phyloP scores from a whole-genome alignment of 2,113 vertebrate species.

The Protobothrops mucrosquamatus region DNA sequence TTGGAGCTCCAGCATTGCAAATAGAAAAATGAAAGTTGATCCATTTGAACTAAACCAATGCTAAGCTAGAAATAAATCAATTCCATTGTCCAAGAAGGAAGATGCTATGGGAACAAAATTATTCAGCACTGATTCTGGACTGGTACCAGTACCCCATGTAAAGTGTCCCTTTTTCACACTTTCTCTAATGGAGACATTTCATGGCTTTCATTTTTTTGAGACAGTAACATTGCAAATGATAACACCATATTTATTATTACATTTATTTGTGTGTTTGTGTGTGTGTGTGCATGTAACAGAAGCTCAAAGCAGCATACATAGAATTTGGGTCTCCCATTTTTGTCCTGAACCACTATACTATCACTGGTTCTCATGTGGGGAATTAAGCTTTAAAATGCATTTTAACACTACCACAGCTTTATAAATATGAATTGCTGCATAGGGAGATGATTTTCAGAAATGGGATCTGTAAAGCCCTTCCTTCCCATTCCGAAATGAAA shows the following conservation, averaged over 20 bases:
- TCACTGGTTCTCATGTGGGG: neutral
- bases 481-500: neutral
- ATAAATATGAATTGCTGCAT: neutral
- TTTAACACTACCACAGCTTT: neutral
- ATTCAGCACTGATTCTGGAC: neutral
- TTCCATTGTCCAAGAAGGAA: neutral
- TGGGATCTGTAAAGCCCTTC: neutral
- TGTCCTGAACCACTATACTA: neutral
- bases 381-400: neutral
- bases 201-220: neutral
- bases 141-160: neutral
- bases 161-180: neutral
- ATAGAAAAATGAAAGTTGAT: neutral
- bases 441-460: neutral
- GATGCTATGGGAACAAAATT: neutral
- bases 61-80: neutral
- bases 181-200: neutral
- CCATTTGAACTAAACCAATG: neutral
- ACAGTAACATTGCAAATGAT: neutral
- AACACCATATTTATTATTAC: neutral
- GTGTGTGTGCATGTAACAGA: neutral
- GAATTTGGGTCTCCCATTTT: neutral
- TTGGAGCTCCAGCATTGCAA: neutral
- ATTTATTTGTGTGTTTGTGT: neutral
- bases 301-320: neutral